Conservation (phyloP, 2,113 vertebrate genomes). For the Anser cygnoides region DNA sequence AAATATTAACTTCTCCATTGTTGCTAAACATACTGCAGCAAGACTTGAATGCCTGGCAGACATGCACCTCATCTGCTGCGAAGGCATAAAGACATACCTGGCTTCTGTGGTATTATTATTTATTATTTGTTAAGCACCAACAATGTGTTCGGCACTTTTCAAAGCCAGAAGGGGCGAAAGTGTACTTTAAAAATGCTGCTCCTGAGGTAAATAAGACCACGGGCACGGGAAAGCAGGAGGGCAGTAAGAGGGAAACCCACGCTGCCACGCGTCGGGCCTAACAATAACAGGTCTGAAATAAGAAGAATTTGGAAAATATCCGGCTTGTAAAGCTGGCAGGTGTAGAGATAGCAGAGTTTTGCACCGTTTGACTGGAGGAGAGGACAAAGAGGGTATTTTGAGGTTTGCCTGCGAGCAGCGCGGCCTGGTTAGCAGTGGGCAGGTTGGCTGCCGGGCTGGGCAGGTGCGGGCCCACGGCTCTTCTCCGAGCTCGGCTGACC, state of each 20-base stretch:
- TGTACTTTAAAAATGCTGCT: background rate
- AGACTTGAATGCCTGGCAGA: background rate
- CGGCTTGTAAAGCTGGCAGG: background rate
- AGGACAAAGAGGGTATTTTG: background rate
- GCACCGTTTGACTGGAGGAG: background rate
- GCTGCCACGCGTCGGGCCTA: background rate
- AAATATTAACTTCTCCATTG: slow-evolving; percentile 2
- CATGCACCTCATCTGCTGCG: background rate
- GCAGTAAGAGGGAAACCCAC: accelerated
- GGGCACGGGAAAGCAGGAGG: accelerated
- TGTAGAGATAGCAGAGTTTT: background rate
- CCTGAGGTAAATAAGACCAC: background rate
- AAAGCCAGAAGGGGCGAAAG: background rate
- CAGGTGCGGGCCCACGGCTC: too few relatives aligned
- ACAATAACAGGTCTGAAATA: background rate
- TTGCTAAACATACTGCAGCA: background rate
- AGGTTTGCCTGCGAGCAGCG: background rate
- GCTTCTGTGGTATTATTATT: background rate
- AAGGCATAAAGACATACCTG: background rate
- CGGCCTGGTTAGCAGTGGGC: too few relatives aligned
- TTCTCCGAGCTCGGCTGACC: too few relatives aligned
- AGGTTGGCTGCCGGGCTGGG: too few relatives aligned
- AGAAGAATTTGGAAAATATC: background rate
- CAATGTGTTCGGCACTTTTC: background rate
- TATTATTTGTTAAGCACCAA: background rate